phyloP scores from a whole-genome alignment of 2,888 invertebrate genomes.

The Plemyria rubiginata region DNA sequence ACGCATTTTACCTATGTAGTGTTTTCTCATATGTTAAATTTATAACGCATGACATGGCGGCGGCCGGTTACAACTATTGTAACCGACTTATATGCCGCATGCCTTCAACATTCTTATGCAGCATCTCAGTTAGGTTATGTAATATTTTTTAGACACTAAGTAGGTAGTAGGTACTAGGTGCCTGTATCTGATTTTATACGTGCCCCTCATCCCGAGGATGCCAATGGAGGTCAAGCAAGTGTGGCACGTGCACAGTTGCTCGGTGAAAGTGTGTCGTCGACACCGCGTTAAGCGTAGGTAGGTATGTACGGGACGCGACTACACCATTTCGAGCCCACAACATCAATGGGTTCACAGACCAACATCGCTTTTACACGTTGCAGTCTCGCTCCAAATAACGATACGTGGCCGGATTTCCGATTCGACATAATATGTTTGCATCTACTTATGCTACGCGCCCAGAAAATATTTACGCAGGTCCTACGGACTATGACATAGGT shows the following conservation, averaged over 20 bases:
- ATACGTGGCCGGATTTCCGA: constrained; percentile 79
- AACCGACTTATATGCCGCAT: not conserved
- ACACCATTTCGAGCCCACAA: constrained; percentile 61
- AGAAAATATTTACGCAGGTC: not conserved
- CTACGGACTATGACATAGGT: no score
- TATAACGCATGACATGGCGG: not conserved
- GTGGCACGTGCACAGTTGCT: constrained; percentile 63
- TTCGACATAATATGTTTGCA: constrained; percentile 39
- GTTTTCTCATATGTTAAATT: no score
- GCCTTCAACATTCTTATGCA: not conserved
- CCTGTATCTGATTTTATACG: constrained; percentile 6
- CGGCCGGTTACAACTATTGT: not conserved
- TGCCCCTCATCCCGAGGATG: constrained; percentile 36
- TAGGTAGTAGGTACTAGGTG: no score
- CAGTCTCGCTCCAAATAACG: constrained; percentile 76
- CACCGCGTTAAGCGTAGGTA: constrained; percentile 48
- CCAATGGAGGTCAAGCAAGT: constrained; percentile 59
- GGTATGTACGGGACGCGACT: constrained; percentile 56
- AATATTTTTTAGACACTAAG: not conserved
- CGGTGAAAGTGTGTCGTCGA: constrained; percentile 71
- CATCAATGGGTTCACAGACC: constrained; percentile 73
- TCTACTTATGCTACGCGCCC: constrained; percentile 25
- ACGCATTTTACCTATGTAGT: not conserved
- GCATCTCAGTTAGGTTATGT: not conserved
- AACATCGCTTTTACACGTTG: constrained; percentile 68